phyloP scores from a whole-genome alignment of 2,888 invertebrate genomes.

The Cosmopolites sordidus region DNA sequence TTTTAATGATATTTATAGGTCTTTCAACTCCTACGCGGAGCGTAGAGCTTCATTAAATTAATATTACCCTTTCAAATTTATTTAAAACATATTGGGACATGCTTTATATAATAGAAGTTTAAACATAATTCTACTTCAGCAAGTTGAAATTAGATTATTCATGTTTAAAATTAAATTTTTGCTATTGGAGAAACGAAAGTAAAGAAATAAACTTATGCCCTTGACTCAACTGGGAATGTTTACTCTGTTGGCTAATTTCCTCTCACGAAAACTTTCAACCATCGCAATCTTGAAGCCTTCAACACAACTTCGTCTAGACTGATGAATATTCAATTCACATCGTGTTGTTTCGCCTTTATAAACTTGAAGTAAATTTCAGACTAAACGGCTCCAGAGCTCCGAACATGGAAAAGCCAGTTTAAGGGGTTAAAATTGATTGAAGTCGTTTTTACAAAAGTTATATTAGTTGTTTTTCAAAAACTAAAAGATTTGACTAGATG shows the following conservation, averaged over 20 bases:
- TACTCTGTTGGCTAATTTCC: slow-evolving; percentile 12
- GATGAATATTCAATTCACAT: slow-evolving; percentile 15
- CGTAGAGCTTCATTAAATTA: no score
- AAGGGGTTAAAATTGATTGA: neutral
- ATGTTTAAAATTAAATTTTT: no score
- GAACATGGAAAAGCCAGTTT: neutral
- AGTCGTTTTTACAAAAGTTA: no score
- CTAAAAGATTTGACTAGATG: no score
- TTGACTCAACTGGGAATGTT: slow-evolving; percentile 8
- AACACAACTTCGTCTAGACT: slow-evolving; percentile 8
- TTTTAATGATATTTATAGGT: no score
- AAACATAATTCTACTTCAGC: no score
- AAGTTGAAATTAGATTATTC: no score
- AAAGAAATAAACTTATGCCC: slow-evolving; percentile 19
- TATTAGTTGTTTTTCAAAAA: no score
- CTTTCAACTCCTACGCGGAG: no score
- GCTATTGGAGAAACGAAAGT: neutral
- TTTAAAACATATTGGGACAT: no score
- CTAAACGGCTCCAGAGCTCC: slow-evolving; percentile 1
- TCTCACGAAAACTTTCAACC: slow-evolving; percentile 13
- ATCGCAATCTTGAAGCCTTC: slow-evolving; percentile 12
- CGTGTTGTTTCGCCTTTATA: slow-evolving; percentile 7
- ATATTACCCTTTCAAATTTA: no score
- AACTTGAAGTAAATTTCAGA: slow-evolving; percentile 11
- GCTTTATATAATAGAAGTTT: no score